Evolutionary conservation across 2,888 invertebrate genomes (phyloP), one percentile per base, ranked within the genome.

Genomic region (Tetragonula carbonaria): DNA sequence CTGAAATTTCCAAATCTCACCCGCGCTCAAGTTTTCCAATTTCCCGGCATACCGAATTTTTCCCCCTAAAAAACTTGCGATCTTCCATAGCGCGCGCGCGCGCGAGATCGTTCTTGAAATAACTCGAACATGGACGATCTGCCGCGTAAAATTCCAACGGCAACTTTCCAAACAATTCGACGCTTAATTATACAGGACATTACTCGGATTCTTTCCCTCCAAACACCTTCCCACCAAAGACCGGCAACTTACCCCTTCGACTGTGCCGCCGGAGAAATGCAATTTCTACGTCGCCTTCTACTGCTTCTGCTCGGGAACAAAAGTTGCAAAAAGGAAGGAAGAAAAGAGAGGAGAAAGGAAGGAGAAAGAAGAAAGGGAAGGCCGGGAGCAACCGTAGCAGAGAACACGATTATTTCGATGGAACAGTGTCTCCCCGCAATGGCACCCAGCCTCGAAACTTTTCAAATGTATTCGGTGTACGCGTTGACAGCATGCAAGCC

Each of bases 391-490:
- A 65, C 21, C 23, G 63, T 28, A 18, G 13, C 45, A 53, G 21
- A 18, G 65, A 66, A n/a, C 38, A 50, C 51, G 21, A 38, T 18
- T 38, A 53, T 16, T 28, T 21, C 14, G 23, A 62, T 18, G 23
- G 14, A 16, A 16, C 16, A 21, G 51, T n/a, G 75, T 75, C 67
- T 14, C 63, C 18, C 63, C 18, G 23, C 38, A 18, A 23, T 45
- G 45, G 45, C 45, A 45, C 45, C 67, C 67, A 18, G 13, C 38
- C 33, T 3, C 21, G 50, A 33, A 62, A 45, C 65, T 75, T 76
- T 73, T 53, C 74, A 21, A 59, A 78, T 21, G 85, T 66, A 68
- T 81, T 82, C 71, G 65, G 50, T 23, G 65, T 71, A 51, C 72
- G 65, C 72, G 74, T 45, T 23, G 62, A 53, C 66, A 78, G 28